Evolutionary conservation across 2,888 invertebrate species (phyloP).

Genomic region (Patella depressa): DNA sequence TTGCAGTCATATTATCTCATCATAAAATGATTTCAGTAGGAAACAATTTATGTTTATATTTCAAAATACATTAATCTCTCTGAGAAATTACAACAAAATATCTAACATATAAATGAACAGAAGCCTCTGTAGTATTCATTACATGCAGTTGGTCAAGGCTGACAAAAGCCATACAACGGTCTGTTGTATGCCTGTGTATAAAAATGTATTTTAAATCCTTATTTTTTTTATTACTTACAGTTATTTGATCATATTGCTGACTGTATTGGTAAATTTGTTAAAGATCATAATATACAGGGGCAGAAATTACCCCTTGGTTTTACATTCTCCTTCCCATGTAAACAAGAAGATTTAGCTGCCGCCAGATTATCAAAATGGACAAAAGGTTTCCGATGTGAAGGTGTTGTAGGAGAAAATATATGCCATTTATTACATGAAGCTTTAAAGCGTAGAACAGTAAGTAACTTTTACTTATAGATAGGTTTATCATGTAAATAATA

Average conservation of each 20-base stretch:
- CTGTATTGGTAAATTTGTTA: constrained; percentile 90
- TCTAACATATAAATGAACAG: too few species aligned
- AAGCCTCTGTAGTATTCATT: too few species aligned
- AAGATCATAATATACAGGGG: constrained; percentile 78
- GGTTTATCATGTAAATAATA: too few species aligned
- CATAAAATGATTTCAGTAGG: too few species aligned
- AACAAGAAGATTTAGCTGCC: constrained; percentile 87
- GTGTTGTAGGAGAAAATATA: constrained; percentile 91
- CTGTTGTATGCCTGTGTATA: too few species aligned
- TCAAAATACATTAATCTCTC: too few species aligned
- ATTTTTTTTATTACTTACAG: constrained; percentile 69
- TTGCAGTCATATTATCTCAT: too few species aligned
- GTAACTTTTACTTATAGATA: constrained; percentile 17
- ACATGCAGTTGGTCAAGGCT: too few species aligned
- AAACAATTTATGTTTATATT: too few species aligned
- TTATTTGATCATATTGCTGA: constrained; percentile 96
- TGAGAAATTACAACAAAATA: too few species aligned
- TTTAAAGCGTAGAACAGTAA: constrained; percentile 77
- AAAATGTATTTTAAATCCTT: too few species aligned
- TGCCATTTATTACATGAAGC: constrained; percentile 89
- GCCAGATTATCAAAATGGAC: constrained; percentile 92
- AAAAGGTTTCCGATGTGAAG: constrained; percentile 93
- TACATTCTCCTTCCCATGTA: constrained; percentile 94
- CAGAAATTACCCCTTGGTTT: constrained; percentile 87
- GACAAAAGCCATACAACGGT: too few species aligned